phyloP scores from a whole-genome alignment of 2,888 invertebrate species.

The Andrena bucephala region DNA sequence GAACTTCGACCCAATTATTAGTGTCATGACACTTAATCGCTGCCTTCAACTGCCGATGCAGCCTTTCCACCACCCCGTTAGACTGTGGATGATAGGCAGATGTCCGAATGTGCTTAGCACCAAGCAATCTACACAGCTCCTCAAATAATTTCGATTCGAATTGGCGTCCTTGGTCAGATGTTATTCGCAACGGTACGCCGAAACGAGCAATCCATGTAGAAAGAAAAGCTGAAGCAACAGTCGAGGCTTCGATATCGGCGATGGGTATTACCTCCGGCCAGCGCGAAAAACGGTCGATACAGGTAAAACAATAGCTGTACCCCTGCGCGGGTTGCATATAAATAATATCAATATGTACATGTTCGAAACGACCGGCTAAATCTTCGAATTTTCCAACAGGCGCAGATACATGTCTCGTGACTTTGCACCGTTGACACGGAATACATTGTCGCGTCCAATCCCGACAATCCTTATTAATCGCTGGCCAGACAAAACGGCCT shows the following conservation, averaged over 20 bases:
- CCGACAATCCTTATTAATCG: not conserved
- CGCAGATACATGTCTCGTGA: not conserved
- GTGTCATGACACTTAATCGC: too few species aligned
- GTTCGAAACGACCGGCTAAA: not conserved
- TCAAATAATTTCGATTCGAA: too few species aligned
- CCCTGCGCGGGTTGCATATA: not conserved
- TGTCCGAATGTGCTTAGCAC: too few species aligned
- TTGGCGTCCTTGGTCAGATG: conserved; percentile 62
- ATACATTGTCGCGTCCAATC: not conserved
- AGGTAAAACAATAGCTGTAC: conserved; percentile 78
- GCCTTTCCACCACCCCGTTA: too few species aligned
- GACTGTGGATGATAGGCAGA: too few species aligned
- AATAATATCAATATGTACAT: conserved; percentile 13
- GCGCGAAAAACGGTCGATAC: conserved; percentile 73
- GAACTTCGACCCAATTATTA: conserved; percentile 33
- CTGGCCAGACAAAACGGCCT: conserved; percentile 11
- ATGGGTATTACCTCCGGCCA: conserved; percentile 65
- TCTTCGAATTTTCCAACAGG: not conserved
- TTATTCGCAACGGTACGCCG: conserved; percentile 54
- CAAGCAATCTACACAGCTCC: too few species aligned
- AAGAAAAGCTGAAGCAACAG: conserved; percentile 49
- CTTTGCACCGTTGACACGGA: conserved; percentile 1
- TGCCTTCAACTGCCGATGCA: too few species aligned
- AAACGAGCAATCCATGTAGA: conserved; percentile 55
- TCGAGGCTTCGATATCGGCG: conserved; percentile 50